Evolutionary conservation across 2,797 vertebrate genomes (phyloP), one percentile per base, ranked within the genome.

Genomic region (Acomys russatus): DNA sequence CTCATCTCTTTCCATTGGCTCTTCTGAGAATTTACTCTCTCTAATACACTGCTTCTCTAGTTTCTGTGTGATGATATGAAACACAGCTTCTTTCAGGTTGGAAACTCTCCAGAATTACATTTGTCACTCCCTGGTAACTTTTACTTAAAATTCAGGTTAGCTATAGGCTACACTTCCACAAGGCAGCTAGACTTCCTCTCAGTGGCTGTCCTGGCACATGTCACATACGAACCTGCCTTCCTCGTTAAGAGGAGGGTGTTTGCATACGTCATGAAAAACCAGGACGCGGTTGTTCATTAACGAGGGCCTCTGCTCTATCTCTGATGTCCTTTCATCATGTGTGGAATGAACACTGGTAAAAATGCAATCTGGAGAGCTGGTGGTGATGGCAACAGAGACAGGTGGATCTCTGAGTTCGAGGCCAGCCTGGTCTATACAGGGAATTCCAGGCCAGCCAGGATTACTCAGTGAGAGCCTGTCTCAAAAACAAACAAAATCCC

Each of bases 231-330:
- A 35, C n/a, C 33, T 49, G 33, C 11, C 11, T 33, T 38, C 8
- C 74, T 76, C 90, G 88, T 90, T 56, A 64, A 73, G 51, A 56
- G 38, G 22, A 23, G n/a, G 56, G 68, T 74, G 66, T 54, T 70
- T 56, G 35, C 22, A 59, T 63, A 84, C 85, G 83, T 85, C 49
- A n/a, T 83, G 90, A n/a, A 86, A 94, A 88, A 56, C 44, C 9
- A 77, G 71, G 59, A 90, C 90, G 56, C 86, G 11, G 14, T 66
- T 92, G 68, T 95, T 89, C 56, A 56, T 63, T 94, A 84, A n/a
- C 56, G 63, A 51, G 38, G 33, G n/a, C 9, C 14, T 68, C n/a
- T 83, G 12, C 14, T 68, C n/a, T 83, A 17, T 44, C 35, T 87
- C 20, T 76, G 84, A 18, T 30, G 8, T 44, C 63, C 86, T 90